phyloP scores from a whole-genome alignment of 2,797 vertebrate genomes.

The Taenioides sp. region DNA sequence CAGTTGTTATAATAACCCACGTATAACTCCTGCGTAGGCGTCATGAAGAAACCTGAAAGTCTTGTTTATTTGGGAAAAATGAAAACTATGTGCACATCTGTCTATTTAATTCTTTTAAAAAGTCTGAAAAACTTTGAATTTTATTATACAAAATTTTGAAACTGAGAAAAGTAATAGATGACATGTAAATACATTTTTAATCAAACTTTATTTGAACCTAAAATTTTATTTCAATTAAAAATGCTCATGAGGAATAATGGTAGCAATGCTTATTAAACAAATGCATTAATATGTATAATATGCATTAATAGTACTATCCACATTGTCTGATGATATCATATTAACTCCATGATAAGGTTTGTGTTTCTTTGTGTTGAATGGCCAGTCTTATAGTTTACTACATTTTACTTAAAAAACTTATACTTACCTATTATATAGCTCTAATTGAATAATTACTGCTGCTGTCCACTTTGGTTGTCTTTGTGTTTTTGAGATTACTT shows the following conservation, averaged over 20 bases:
- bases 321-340: too few relatives aligned
- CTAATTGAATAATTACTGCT: slow-evolving; percentile 22
- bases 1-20: slow-evolving; percentile 6
- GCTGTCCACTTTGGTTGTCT: slow-evolving; percentile 13
- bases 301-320: too few relatives aligned
- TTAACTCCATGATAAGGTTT: too few relatives aligned
- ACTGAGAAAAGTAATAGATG: neutral
- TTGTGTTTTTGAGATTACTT: slow-evolving; percentile 6
- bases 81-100: slow-evolving; percentile 10
- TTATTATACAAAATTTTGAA: neutral
- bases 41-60: slow-evolving; percentile 8
- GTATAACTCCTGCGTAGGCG: slow-evolving; percentile 1
- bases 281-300: too few relatives aligned
- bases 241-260: neutral
- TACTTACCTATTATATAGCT: too few relatives aligned
- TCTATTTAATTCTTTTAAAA: slow-evolving; percentile 5
- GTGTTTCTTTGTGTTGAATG: too few relatives aligned
- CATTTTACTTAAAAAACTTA: too few relatives aligned
- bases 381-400: too few relatives aligned
- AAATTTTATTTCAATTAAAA: neutral
- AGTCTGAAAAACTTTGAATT: slow-evolving; percentile 7
- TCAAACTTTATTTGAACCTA: neutral
- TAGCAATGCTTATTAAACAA: neutral
- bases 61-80: slow-evolving; percentile 16
- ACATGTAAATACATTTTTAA: slow-evolving; percentile 1